Evolutionary conservation across 2,113 vertebrate species (phyloP).

Genomic region (Herpetotheres cachinnans): DNA sequence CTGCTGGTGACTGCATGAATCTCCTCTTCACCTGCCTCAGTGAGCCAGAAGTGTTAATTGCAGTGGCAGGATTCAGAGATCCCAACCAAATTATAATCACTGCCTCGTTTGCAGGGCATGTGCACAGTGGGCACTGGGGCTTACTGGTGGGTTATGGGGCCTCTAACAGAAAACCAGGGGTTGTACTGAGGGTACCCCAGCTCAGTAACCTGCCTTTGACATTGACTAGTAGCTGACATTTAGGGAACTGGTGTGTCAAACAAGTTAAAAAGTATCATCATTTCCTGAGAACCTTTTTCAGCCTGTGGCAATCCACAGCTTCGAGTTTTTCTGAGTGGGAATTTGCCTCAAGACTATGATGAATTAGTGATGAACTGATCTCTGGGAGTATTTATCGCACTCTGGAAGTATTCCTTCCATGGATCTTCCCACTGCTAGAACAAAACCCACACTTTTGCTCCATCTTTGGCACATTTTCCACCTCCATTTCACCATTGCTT

Average conservation of each 20-base stretch:
- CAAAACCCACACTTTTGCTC: not conserved
- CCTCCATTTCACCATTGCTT: not conserved
- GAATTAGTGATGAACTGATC: not conserved
- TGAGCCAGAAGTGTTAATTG: not conserved
- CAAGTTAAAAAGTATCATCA: not conserved
- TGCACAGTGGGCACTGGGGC: too few relatives aligned
- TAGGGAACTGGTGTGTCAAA: not conserved
- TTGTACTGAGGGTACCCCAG: not conserved
- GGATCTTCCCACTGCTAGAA: not conserved
- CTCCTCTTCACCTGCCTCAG: not conserved
- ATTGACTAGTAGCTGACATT: not conserved
- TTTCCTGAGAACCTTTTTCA: not conserved
- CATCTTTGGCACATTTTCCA: not conserved
- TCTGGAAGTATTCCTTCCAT: not conserved
- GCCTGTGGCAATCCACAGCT: not conserved
- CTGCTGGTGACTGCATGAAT: not conserved
- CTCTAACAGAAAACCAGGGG: not conserved
- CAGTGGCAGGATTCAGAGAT: not conserved
- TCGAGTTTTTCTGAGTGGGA: not conserved
- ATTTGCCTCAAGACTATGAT: not conserved
- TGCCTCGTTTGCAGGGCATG: fast-evolving
- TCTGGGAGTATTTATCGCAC: not conserved
- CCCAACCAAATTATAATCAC: not conserved
- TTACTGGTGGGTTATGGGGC: not conserved
- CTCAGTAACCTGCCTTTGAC: not conserved